Evolutionary conservation across 2,113 vertebrate genomes (phyloP), one percentile per base, ranked within the genome.

Genomic region (Perca flavescens): DNA sequence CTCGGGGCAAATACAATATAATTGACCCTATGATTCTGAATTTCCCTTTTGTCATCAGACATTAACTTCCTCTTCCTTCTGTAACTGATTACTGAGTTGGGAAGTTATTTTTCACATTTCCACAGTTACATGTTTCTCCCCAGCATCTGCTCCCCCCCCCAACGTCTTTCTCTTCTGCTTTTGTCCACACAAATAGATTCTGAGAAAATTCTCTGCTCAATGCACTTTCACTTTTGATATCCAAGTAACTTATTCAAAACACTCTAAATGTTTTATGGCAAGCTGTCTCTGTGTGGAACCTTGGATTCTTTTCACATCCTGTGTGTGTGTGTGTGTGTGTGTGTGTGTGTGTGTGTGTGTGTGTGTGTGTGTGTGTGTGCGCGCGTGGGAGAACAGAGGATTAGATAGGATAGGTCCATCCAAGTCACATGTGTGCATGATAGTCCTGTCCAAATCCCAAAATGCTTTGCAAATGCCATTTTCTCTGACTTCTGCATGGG

Each of bases 31-130:
- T 68, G 49, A 79, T 67, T 63, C 53, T 67, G 56, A 90, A 62
- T 82, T 90, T 83, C 90, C 66, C 40, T 66, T 82, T 52, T 80
- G 74, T 93, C 79, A 83, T 83, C 66, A 73, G 61, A 79, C n/a
- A 17, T 70, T n/a, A 31, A 74, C 56, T 88, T 88, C 81, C 79
- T 66, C 66, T 75, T 50, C 82, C 61, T 73, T 74, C 22, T 7
- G 21, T 31, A 49, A 17, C 47, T 53, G 15, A 28, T 52, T 17
- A 52, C 5, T 50, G 65, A 52, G 17, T 17, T 28, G 65, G 47
- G 40, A 68, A 50, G 17, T 47, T 67, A 6, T 67, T 50, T 25
- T 31, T 50, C 56, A 67, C 6, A 47, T 49, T 47, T 66, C 28
- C 10, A 25, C 8, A 67, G 17, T 46, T 54, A 43, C 47, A 58